Evolutionary conservation across 2,797 vertebrate genomes (phyloP), one percentile per base, ranked within the genome.

Genomic region (Capromys pilorides): DNA sequence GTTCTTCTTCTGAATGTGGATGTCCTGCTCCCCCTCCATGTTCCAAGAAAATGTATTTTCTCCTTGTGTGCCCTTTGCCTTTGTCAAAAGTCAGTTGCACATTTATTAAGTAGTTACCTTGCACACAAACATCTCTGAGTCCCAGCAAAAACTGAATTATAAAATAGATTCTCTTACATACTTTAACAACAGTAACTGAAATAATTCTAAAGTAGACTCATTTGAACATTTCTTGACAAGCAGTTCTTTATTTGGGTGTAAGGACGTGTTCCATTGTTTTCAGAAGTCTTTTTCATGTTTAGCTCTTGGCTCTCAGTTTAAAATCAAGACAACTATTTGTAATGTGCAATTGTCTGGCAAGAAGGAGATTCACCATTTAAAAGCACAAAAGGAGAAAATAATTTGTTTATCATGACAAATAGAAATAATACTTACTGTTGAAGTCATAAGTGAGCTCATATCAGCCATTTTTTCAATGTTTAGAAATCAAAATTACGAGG

Each of bases 371-470:
- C 3, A 59, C 66, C 14, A 54, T 66, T 92, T 80, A 90, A 64
- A 49, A 78, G 28, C 13, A 71, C 24, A 94, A 57, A 69, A 59
- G 6, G 51, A 82, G 12, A 69, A 91, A 93, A 67, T 69, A 66
- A 4, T 6, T 79, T 49, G 8, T 69, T 95, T 94, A 21, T 10
- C 5, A 16, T 18, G 3, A 51, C 92, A 94, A 86, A 83, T 51
- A 33, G 5, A 92, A 89, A 80, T 4, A 86, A 57, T 61, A 1
- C 85, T 71, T 66, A 59, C 26, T 87, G 36, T 12, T 73, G 2
- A 83, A 95, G 82, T 86, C 45, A 85, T 64, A 77, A 66, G 86
- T 96, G 28, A 88, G 39, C 24, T 89, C 73, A 66, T 84, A n/a
- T 59, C 49, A 13, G 49, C 1, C 16, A 59, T 81, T 71, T 82